Base-by-base conservation (phyloP, 2,888 invertebrate species). In the Parnassius mnemosyne region DNA sequence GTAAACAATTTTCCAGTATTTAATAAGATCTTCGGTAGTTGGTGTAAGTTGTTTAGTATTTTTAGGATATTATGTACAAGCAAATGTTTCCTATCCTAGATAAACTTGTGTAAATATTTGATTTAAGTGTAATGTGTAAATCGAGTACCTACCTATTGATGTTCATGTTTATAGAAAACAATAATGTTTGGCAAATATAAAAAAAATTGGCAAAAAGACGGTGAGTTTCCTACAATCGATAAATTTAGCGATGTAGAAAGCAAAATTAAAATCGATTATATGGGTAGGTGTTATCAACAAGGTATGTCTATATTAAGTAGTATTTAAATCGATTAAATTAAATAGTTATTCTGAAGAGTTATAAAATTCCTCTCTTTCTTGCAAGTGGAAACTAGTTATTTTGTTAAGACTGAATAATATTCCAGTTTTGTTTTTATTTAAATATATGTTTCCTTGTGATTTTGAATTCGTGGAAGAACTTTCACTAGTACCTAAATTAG, bases 201-300 rank as follows among this genome's bases (percentile, higher is more conserved):
- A 78, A 20, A 79, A 81, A 69, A 56, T 53, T 67, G 68, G 65
- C 67, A 67, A 84, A 80, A 41, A 55, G 47, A 86, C 91, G 91
- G 91, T 91, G 84, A 85, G 89, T 88, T 91, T 91, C 91, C 91
- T 91, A 86, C 89, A 87, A 85, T 87, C 85, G 79, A 79, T 91
- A 87, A 83, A 68, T 74, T 83, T 85, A 85, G 84, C 78, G 78
- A 83, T 82, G 81, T 87, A 89, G 88, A 87, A 85, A 85, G 77
- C 82, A 81, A 87, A 83, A 85, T 89, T 85, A 82, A 81, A 84
- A 84, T 83, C 83, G 77, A 81, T 78, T 74, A 68, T 83, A 81
- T 83, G 75, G 78, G 80, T 89, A 89, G 87, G 81, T 82, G 87
- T 90, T 88, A 84, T 77, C 77, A 80, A 79, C 76, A 77, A 78